Base-by-base conservation (phyloP, 2,888 invertebrate genomes). In the Palloptera scutellata region DNA sequence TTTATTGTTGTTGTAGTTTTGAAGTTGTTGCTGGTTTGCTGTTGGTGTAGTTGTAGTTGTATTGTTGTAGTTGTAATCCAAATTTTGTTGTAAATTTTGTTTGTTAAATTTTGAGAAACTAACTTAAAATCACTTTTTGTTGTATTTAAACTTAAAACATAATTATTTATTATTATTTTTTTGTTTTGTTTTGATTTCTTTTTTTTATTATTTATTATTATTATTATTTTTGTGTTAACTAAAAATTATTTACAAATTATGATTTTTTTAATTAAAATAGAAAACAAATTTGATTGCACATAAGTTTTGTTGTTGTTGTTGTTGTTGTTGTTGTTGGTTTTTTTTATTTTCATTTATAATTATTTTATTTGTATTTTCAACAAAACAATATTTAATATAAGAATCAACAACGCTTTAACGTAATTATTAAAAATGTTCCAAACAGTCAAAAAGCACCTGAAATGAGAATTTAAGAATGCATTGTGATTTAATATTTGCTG, bases 391-490 rank as follows among this genome's bases (percentile, higher is more conserved):
- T 77, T 79, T 79, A 78, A 79, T 81, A 30, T 30, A 81, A 81
- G 79, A 79, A 78, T 83, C 82, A 83, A 83, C 83, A 83, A 83
- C 84, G 81, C 82, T 83, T 83, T 81, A 83, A 83, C 83, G 83
- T 83, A 83, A 83, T 83, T 80, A 82, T 82, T 82, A 83, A 83
- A 83, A 83, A 83, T 83, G 83, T 84, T 83, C 83, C 83, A 84
- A 84, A 84, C 84, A 82, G 83, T 84, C 84, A 84, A 84, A 83
- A 84, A 84, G 84, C 83, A 84, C 83, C 83, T 84, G 81, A 63
- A 81, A 74, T 58, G 61, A 74, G 43, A 74, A 45, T 61, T 15
- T 65, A 55, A 61, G 61, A n/a, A 30, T 30, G 30, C 2, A 4
- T 30, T 30, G 30, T 30, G 6, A 30, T 30, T 30, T 30, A 30